Base-by-base conservation (phyloP, 2,113 vertebrate genomes). In the Meleagris gallopavo region DNA sequence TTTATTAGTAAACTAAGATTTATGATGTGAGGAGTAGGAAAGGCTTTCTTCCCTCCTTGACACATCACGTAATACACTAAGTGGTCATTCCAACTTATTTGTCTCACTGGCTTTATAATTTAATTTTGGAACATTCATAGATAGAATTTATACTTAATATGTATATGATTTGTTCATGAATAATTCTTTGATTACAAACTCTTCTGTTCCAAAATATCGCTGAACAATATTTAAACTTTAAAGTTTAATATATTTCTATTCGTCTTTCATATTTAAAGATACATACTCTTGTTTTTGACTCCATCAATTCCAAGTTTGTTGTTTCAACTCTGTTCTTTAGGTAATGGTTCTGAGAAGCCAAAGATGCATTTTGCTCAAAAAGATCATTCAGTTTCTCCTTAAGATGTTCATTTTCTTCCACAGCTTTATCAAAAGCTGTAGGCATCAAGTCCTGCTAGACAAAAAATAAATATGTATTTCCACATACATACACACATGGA, bases 301-400 rank as follows among this genome's bases (percentile, higher is more conserved):
- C 97, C 75, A 97, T 87, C 69, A 98, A 75, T 62, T 99, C 98
- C 78, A 98, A 96, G 78, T 98, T 98, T 70, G 98, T 27, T 32
- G 96, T 96, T 95, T 99, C 98, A n/a, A 98, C 87, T 91, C 98
- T 98, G 60, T 82, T 96, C 93, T 98, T 97, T 74, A 99, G 97
- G 90, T 96, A 97, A 74, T 97, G 95, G 92, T 99, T 99, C 94
- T 98, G 98, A 72, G 98, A 91, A 69, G 95, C 70, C 95, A 99
- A 96, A 94, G 95, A 97, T 22, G 97, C 95, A 85, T 99, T 99
- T 95, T 99, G 98, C 83, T 99, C 97, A 9, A 96, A 96, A 93
- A 99, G 94, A 75, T 92, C 91, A 95, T 96, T 92, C 75, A 98
- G 64, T 88, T 98, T 98, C 75, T 97, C 98, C 97, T 97, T 97